Conservation (phyloP, 2,797 vertebrate genomes). For the Hemitrygon akajei region DNA sequence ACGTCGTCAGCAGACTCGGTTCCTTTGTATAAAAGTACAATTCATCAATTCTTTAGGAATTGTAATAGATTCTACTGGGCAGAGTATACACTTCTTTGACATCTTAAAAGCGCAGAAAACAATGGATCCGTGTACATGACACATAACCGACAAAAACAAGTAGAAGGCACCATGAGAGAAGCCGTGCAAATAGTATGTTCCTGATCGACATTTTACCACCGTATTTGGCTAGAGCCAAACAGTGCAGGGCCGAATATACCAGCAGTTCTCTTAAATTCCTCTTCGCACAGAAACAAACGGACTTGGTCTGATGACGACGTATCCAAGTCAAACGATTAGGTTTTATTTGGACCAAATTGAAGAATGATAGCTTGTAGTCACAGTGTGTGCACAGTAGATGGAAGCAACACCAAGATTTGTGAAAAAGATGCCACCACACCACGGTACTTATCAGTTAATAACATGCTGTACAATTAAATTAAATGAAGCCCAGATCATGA, state of each 20-base stretch:
- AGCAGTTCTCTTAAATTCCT: neutral
- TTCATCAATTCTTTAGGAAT: no score
- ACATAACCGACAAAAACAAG: neutral
- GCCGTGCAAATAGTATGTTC: no score
- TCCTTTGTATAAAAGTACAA: no score
- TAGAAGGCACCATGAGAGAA: no score
- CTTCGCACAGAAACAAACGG: neutral
- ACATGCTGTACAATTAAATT: no score
- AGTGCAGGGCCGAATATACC: neutral
- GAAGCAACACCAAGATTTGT: neutral
- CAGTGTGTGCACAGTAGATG: neutral
- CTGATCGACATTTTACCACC: neutral
- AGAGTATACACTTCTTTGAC: neutral
- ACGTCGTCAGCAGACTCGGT: no score
- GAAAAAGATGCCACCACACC: neutral
- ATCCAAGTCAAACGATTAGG: neutral
- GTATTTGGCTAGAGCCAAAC: neutral
- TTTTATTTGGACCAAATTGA: neutral
- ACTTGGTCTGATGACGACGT: neutral
- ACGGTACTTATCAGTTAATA: neutral
- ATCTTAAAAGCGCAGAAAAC: neutral
- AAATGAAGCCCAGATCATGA: no score
- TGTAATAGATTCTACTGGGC: neutral
- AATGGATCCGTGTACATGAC: neutral
- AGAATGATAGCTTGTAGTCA: neutral